Conservation (phyloP, 2,113 vertebrate genomes). For the Embiotoca jacksoni region DNA sequence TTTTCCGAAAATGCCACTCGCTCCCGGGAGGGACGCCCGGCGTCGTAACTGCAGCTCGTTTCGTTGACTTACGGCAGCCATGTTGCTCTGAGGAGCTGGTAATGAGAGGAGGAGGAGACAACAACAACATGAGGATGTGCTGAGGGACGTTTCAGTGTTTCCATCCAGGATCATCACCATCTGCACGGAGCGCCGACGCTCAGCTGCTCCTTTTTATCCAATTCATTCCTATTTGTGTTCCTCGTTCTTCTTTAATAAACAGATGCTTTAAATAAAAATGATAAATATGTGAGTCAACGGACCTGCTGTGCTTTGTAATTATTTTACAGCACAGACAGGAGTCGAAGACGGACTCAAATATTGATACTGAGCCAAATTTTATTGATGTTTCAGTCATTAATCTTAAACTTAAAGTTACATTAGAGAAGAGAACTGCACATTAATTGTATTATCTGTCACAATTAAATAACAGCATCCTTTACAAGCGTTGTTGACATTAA, state of each 20-base stretch:
- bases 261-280: background rate
- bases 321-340: no score
- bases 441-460: background rate
- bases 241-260: background rate
- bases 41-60: conserved; percentile 36
- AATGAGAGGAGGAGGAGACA: conserved; percentile 33
- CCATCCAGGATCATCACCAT: background rate
- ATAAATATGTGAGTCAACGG: no score
- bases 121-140: background rate
- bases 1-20: conserved; percentile 40
- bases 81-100: background rate
- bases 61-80: conserved; percentile 47
- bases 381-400: no score
- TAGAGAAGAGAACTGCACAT: no score
- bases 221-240: background rate
- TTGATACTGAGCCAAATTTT: no score
- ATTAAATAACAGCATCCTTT: background rate
- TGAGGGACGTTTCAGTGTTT: conserved; percentile 11
- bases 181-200: background rate
- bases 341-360: no score
- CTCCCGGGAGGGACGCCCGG: conserved; percentile 1
- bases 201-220: background rate
- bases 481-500: no score
- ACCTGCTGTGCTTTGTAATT: no score
- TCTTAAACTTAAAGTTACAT: no score